Evolutionary conservation across 2,888 invertebrate species (phyloP).

Genomic region (Drosophila meridiana): DNA sequence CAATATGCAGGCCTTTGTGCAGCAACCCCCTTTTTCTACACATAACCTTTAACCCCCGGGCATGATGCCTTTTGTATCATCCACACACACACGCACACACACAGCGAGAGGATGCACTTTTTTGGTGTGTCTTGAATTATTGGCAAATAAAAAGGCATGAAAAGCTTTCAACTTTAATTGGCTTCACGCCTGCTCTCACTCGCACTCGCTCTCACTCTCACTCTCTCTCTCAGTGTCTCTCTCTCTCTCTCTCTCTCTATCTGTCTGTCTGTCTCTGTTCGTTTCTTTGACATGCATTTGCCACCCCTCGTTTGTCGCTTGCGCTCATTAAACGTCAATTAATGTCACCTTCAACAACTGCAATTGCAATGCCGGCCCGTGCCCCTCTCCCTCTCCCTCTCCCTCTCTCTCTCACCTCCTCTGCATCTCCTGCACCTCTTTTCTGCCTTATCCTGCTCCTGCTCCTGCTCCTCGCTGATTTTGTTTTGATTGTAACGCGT

Average conservation of each 20-base stretch:
- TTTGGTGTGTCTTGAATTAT: conserved; percentile 46
- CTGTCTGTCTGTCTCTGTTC: not conserved
- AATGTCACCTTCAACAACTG: conserved; percentile 78
- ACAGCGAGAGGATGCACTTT: conserved; percentile 57
- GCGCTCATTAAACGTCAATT: conserved; percentile 73
- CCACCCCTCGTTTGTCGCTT: conserved; percentile 27
- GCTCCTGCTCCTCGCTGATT: conserved; percentile 38
- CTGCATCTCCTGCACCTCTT: conserved; percentile 1
- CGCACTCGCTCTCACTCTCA: not conserved
- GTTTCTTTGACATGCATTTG: conserved; percentile 9
- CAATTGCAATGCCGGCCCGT: conserved; percentile 59
- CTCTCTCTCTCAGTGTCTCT: not conserved
- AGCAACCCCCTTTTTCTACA: conserved; percentile 36
- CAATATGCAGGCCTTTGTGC: conserved; percentile 27
- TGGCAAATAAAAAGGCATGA: conserved; percentile 55
- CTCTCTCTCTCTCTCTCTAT: not conserved
- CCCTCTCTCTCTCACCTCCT: too few relatives aligned
- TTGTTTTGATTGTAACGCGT: conserved; percentile 76
- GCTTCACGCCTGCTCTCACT: conserved; percentile 35
- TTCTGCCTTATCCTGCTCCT: conserved; percentile 3
- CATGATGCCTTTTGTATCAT: conserved; percentile 20
- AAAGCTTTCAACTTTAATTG: conserved; percentile 54
- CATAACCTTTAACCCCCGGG: conserved; percentile 49
- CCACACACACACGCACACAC: not conserved
- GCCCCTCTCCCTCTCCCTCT: not conserved